Conservation (phyloP, 2,888 invertebrate genomes). For the Metallyticus violacea region DNA sequence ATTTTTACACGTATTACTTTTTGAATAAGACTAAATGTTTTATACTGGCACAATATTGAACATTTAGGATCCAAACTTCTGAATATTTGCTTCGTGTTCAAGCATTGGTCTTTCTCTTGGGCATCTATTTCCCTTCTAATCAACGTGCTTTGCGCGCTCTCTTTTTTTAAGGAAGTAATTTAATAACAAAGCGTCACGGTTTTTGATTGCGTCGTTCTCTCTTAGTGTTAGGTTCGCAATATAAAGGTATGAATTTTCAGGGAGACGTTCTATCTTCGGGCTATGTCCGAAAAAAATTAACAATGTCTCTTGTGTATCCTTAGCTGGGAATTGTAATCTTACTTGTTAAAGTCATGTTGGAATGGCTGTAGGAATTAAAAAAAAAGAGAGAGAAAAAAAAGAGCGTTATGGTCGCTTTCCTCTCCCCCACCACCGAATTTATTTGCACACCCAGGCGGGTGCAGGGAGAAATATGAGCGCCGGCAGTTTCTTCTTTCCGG, state of each 20-base stretch:
- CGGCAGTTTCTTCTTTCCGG: not conserved
- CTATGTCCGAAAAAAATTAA: not conserved
- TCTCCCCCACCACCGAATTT: not conserved
- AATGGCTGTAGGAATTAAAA: not conserved
- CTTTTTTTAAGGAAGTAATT: not conserved
- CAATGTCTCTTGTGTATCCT: not conserved
- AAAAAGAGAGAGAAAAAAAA: no score
- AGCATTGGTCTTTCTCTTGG: no score
- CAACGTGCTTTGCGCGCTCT: not conserved
- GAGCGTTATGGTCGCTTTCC: not conserved
- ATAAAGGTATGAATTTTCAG: not conserved
- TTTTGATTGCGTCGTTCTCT: not conserved
- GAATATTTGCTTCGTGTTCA: no score
- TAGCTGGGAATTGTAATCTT: not conserved
- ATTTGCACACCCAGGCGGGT: not conserved
- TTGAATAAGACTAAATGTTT: no score
- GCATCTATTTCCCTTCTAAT: not conserved
- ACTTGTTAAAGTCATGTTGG: not conserved
- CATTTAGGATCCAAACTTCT: no score
- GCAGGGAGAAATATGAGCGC: not conserved
- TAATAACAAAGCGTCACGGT: not conserved
- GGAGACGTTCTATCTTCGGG: not conserved
- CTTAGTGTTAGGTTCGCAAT: not conserved
- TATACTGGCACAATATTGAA: no score
- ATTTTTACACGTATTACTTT: no score